phyloP scores from a whole-genome alignment of 1,140 invertebrate species.

The Atta cephalotes region DNA sequence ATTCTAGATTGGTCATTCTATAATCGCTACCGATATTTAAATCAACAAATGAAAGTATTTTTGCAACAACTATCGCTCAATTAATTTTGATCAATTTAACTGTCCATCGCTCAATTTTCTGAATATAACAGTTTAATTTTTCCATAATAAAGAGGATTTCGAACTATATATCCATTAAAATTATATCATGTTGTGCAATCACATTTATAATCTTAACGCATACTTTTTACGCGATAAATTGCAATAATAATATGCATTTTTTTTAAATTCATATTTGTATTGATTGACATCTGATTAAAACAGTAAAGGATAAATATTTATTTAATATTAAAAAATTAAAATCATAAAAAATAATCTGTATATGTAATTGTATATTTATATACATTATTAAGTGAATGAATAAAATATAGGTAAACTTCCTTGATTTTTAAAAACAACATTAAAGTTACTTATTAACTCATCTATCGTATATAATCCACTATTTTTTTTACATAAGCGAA shows the following conservation, averaged over 20 bases:
- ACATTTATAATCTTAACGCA: neutral
- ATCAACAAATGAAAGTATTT: neutral
- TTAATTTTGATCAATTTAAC: slow-evolving; percentile 14
- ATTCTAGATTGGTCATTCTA: neutral
- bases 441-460: too few relatives aligned
- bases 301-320: neutral
- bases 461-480: too few relatives aligned
- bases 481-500: neutral
- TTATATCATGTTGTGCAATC: neutral
- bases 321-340: neutral
- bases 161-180: neutral
- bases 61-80: neutral
- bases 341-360: neutral
- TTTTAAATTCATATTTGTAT: neutral
- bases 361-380: neutral
- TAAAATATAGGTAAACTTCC: neutral
- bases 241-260: slow-evolving; percentile 12
- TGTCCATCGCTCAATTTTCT: neutral
- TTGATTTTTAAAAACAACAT: too few relatives aligned
- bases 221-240: neutral
- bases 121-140: slow-evolving; percentile 12
- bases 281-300: slow-evolving; percentile 8
- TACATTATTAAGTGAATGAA: too few relatives aligned
- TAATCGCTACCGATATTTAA: neutral
- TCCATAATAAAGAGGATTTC: neutral